Base-by-base conservation (phyloP, 2,888 invertebrate genomes). In the Chrysolina haemoptera region DNA sequence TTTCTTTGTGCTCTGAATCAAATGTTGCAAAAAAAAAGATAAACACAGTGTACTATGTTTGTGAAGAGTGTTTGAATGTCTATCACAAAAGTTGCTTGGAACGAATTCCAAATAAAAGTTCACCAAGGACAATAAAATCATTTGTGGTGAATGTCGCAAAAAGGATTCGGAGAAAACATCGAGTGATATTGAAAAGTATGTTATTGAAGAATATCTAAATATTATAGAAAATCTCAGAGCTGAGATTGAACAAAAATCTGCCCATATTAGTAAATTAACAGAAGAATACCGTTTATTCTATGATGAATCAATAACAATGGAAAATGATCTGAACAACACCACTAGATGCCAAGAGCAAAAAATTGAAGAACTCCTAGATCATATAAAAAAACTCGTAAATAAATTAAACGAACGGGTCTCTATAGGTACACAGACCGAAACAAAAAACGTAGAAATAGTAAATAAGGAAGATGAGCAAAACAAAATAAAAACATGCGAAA, bases 1-100 rank as follows among this genome's bases (percentile, higher is more conserved):
- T 27, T 59, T 59, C 59, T 59, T 59, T 59, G 59, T 59, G 62
- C 62, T 62, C 62, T 62, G 62, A 35, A 35, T 10, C 27, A 62
- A 35, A 62, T 62, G 62, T 35, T 62, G 62, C 35, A 62, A 62
- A 62, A 62, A n/a, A 35, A 62, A 62, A 62, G 62, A 35, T n/a
- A 35, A 62, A 22, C 35, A 62, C 62, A 40, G 35, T 62, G 35
- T 62, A 62, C 62, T 62, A 62, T 62, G 62, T 62, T 12, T 62
- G 40, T 62, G 62, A 35, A 35, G n/a, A 62, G 62, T 62, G 35
- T 35, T 62, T 35, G 12, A 35, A 35, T 62, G 16, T 62, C 4
- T 62, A 35, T 35, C 62, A 62, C 35, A 62, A 35, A 35, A 62
- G 62, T 35, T 62, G 62, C 16, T 62, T 62, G 14, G 62, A 10